Conservation (phyloP, 2,888 invertebrate species). For the Acanthacorydalis orientalis region DNA sequence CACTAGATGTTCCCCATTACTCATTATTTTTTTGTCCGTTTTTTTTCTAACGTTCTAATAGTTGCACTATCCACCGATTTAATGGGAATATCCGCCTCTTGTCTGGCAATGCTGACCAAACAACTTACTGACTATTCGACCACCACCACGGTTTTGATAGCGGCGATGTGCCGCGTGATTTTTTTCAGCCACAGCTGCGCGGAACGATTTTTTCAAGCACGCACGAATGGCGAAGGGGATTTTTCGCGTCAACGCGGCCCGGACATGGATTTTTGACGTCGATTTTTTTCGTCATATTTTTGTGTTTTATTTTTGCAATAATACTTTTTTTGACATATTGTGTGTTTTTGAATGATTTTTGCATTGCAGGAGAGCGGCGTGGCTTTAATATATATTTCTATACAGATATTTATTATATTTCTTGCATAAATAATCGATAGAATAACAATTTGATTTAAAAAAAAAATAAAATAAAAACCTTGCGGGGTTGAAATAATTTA, state of each 20-base stretch:
- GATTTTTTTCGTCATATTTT: constrained; percentile 4
- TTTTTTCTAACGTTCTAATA: too few species aligned
- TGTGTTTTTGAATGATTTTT: constrained; percentile 26
- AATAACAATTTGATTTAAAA: background rate
- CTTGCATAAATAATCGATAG: background rate
- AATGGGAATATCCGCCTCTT: too few species aligned
- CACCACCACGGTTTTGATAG: background rate
- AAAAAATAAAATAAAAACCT: background rate
- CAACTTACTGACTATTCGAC: too few species aligned
- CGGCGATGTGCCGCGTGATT: background rate
- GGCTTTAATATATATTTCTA: constrained; percentile 1
- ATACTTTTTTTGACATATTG: background rate
- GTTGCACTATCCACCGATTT: too few species aligned
- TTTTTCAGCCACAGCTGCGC: constrained; percentile 3
- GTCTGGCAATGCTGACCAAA: too few species aligned
- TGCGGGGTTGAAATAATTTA: constrained; percentile 12
- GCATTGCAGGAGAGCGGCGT: constrained; percentile 22
- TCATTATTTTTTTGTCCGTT: too few species aligned
- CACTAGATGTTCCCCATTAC: too few species aligned
- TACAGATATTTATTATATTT: too few species aligned
- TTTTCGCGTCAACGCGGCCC: background rate
- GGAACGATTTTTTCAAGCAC: background rate
- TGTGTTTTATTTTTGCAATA: constrained; percentile 2
- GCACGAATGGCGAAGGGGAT: background rate
- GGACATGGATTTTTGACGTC: constrained; percentile 3